Evolutionary conservation across 64 coral and sea anemone species (phyloP).

Genomic region (Exaiptasia diaphana): DNA sequence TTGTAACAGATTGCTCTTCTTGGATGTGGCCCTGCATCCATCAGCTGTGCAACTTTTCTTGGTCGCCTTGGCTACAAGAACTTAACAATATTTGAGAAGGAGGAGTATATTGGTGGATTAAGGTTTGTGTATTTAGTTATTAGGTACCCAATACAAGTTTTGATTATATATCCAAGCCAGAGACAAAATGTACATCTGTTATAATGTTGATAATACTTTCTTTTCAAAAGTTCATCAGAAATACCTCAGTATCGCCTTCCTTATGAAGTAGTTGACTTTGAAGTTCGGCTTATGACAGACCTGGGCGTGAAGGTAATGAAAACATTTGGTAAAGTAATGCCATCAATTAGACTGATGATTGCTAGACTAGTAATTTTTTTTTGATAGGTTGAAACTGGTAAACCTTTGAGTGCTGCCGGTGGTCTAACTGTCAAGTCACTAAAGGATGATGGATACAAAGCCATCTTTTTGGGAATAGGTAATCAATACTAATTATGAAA

Average conservation of each 20-base stretch:
- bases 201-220: neutral
- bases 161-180: neutral
- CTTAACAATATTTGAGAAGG: conserved; percentile 90
- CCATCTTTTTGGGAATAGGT: conserved; percentile 93
- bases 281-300: conserved; percentile 93
- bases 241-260: conserved; percentile 96
- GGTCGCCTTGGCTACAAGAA: conserved; percentile 94
- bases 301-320: conserved; percentile 97
- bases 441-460: conserved; percentile 56
- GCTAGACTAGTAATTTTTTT: neutral
- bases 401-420: conserved; percentile 43
- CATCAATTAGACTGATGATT: too few relatives aligned
- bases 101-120: conserved; percentile 90
- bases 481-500: too few relatives aligned
- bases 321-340: neutral
- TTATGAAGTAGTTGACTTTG: conserved; percentile 89
- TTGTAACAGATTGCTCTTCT: conserved; percentile 90
- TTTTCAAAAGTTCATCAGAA: conserved; percentile 79
- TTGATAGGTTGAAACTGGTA: conserved; percentile 76
- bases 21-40: conserved; percentile 92
- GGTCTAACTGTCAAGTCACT: conserved; percentile 68
- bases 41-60: conserved; percentile 96
- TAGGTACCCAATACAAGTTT: neutral
- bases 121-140: conserved; percentile 34
- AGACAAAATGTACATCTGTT: neutral